Evolutionary conservation across 2,113 vertebrate genomes (phyloP).

Genomic region (Cisticola juncidis): DNA sequence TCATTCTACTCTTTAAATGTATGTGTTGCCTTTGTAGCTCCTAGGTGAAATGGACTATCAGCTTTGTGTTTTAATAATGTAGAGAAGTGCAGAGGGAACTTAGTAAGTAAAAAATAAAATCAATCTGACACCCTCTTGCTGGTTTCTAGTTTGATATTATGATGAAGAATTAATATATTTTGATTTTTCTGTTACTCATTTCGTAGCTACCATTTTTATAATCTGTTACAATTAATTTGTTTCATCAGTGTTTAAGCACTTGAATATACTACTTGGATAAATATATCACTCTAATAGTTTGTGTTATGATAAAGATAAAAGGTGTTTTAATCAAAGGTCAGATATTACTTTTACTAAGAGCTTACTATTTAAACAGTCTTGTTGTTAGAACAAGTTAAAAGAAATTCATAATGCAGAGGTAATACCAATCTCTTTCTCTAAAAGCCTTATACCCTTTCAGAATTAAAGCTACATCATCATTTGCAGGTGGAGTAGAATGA

Average conservation of each 20-base stretch:
- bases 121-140: fast-evolving
- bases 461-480: neutral
- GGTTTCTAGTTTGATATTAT: neutral
- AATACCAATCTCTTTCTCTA: neutral
- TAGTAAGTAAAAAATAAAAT: neutral
- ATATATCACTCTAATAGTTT: neutral
- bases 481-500: neutral
- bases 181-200: neutral
- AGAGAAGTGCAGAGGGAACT: neutral
- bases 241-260: neutral
- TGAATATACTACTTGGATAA: neutral
- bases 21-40: neutral
- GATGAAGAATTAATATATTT: neutral
- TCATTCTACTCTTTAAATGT: neutral
- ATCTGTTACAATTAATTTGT: neutral
- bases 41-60: neutral
- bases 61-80: neutral
- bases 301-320: neutral
- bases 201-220: neutral
- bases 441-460: neutral
- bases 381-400: neutral
- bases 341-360: neutral
- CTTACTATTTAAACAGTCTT: neutral
- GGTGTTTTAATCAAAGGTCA: neutral
- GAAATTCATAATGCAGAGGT: neutral